These are phyloP conservation scores for Malurus melanocephalus DNA, from an alignment of 2,113 vertebrate species.

Conservation along the genomic window DNA sequence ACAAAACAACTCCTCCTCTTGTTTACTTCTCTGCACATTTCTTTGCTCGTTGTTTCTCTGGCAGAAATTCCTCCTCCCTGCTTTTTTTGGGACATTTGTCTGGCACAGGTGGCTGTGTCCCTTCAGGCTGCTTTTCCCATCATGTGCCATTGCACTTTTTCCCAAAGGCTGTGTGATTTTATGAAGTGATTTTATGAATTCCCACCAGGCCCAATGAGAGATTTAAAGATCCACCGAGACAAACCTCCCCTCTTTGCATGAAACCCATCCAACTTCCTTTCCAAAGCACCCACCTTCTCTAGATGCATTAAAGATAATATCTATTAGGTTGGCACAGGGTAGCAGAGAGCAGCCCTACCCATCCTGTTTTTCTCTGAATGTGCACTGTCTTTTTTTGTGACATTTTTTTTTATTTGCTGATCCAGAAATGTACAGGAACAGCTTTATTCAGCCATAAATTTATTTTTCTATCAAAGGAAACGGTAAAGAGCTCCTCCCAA, in stretches of 20 bases:
- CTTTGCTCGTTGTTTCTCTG: background rate
- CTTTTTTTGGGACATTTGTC: background rate
- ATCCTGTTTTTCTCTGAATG: slow-evolving; percentile 45
- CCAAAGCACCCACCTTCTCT: background rate
- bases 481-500: background rate
- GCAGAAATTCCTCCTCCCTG: background rate
- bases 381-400: background rate
- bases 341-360: slow-evolving; percentile 21
- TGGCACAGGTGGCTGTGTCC: background rate
- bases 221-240: background rate
- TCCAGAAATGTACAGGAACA: background rate
- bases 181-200: background rate
- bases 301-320: background rate
- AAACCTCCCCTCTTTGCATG: background rate
- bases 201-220: background rate
- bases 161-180: background rate
- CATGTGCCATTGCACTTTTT: background rate
- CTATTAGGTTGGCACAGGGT: background rate
- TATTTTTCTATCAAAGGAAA: background rate
- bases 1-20: background rate
- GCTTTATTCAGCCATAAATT: background rate
- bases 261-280: background rate
- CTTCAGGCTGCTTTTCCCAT: background rate
- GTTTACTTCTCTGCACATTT: background rate
- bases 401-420: background rate